Evolutionary conservation across 2,888 invertebrate genomes (phyloP).

Genomic region (Trissolcus brochymenae): DNA sequence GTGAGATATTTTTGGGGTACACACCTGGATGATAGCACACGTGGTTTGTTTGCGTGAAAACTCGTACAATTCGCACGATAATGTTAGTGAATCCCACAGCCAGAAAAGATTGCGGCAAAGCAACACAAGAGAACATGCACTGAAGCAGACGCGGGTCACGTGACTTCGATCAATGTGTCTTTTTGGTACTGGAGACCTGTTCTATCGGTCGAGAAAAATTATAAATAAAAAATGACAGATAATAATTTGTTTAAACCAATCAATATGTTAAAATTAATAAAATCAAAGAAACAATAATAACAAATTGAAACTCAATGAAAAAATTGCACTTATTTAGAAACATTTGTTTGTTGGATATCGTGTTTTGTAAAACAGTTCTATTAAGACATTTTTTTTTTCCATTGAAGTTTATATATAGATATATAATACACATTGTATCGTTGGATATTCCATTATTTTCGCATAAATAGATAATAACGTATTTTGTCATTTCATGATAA

Average conservation of each 20-base stretch:
- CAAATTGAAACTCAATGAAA: too few species aligned
- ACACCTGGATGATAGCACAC: constrained; percentile 11
- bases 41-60: constrained; percentile 11
- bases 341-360: too few species aligned
- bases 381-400: too few species aligned
- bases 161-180: constrained; percentile 35
- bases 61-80: constrained; percentile 8
- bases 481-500: constrained; percentile 30
- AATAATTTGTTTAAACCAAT: background rate
- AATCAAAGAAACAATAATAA: background rate
- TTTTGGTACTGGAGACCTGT: constrained; percentile 19
- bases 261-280: background rate
- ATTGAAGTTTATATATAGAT: background rate
- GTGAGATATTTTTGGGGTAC: background rate
- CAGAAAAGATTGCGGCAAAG: constrained; percentile 37
- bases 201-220: constrained; percentile 23
- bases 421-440: constrained; percentile 1
- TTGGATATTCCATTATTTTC: constrained; percentile 13
- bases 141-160: constrained; percentile 35
- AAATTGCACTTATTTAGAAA: too few species aligned
- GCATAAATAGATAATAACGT: constrained; percentile 18
- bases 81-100: constrained; percentile 7
- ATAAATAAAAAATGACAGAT: background rate
- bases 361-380: too few species aligned
- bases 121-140: constrained; percentile 33